Evolutionary conservation across 2,888 invertebrate genomes (phyloP), one percentile per base, ranked within the genome.

Genomic region (Tenthredo livida): DNA sequence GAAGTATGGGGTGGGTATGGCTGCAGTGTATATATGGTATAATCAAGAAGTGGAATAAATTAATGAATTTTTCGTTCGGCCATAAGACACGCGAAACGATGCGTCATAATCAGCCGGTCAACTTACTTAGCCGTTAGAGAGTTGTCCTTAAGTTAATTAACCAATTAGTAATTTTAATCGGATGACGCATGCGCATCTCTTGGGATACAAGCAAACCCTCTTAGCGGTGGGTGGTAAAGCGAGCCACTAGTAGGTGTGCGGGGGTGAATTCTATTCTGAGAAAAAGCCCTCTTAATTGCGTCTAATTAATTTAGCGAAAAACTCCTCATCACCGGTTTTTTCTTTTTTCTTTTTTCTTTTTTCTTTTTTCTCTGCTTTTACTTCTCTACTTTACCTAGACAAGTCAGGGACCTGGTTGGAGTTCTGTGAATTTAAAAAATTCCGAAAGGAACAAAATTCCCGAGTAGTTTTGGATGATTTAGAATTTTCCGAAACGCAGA

Each of bases 151-250:
- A 93, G 91, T 93, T 93, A 93, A 93, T 93, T 93, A 93, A 92
- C 91, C 93, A 93, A 93, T 93, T 93, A 93, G 92, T 92, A 93
- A 93, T 93, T 93, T 93, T 93, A 93, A 93, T 93, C 93, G 93
- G 93, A 93, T 93, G 93, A 93, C 93, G 93, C 93, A 93, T 93
- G 93, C 93, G 92, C 92, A 91, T 93, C 93, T 93, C 93, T 85
- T 86, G 93, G 92, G 93, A 93, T 92, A 93, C 93, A 93, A 93
- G 93, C 92, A 93, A 93, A 93, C 93, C 93, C 93, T 93, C 93
- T 93, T 93, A 93, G 91, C 88, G 90, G 89, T 91, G 90, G 88
- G 88, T 86, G 88, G 87, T 86, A 87, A 85, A 87, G 87, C 58
- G 84, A 86, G 88, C 87, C 86, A 87, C 87, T 25, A 67, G 67